Percentiles rank a stretch among this genome's conserved stretches.
Conservation (phyloP, 2,797 vertebrate genomes). For the Miichthys miiuy region DNA sequence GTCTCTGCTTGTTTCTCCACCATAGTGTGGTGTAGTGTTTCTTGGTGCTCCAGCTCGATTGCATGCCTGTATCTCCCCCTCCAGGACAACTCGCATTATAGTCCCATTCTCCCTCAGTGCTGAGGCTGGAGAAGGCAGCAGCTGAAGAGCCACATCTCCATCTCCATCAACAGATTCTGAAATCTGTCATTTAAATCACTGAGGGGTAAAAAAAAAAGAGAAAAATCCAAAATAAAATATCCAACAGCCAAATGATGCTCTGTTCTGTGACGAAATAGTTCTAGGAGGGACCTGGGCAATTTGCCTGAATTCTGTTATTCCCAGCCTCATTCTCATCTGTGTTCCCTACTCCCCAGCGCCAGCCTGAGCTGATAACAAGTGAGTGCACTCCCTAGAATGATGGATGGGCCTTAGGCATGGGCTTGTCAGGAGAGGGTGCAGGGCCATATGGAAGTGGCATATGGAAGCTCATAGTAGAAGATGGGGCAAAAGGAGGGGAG, state of each 20-base stretch:
- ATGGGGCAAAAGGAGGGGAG: slow-evolving; percentile 82
- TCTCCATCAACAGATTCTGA: slow-evolving; percentile 44
- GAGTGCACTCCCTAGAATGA: slow-evolving; percentile 83
- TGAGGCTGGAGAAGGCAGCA: slow-evolving; percentile 48
- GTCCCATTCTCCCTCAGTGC: slow-evolving; percentile 63
- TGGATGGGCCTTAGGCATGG: slow-evolving; percentile 85
- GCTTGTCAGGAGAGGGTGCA: slow-evolving; percentile 87
- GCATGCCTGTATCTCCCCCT: slow-evolving; percentile 89
- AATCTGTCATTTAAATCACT: slow-evolving; percentile 67
- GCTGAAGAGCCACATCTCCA: slow-evolving; percentile 45
- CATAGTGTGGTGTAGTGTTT: slow-evolving; percentile 53
- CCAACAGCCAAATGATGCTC: slow-evolving; percentile 58
- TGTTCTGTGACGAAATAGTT: slow-evolving; percentile 67
- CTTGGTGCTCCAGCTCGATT: slow-evolving; percentile 63
- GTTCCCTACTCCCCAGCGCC: slow-evolving; percentile 76
- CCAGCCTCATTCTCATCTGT: slow-evolving; percentile 66
- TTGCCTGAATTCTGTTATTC: slow-evolving; percentile 75
- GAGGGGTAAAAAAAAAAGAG: background rate
- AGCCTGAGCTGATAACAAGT: slow-evolving; percentile 87
- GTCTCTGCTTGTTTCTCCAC: slow-evolving; percentile 46
- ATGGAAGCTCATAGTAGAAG: slow-evolving; percentile 87
- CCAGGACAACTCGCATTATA: slow-evolving; percentile 85
- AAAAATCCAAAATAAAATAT: slow-evolving; percentile 58
- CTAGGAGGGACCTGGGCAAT: slow-evolving; percentile 58
- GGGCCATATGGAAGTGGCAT: slow-evolving; percentile 90